Conservation (phyloP, 2,797 vertebrate genomes). For the Distichodus sexfasciatus region DNA sequence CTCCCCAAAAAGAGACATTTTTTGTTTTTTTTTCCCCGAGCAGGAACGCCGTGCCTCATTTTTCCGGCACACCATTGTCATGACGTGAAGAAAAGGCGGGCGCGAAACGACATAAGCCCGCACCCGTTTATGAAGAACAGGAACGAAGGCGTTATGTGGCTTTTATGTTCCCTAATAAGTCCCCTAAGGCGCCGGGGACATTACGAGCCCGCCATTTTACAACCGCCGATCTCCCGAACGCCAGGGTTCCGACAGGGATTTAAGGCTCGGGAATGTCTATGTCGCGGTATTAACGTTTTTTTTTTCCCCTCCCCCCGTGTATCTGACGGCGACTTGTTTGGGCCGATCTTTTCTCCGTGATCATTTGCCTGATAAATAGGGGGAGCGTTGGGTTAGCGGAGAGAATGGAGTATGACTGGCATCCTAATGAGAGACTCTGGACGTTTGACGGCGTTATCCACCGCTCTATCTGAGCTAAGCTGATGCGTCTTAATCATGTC, state of each 20-base stretch:
- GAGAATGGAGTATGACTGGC: slow-evolving; percentile 60
- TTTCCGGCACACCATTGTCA: slow-evolving; percentile 62
- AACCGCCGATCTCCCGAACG: slow-evolving; percentile 67
- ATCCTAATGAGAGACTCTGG: slow-evolving; percentile 60
- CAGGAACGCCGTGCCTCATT: too few species aligned
- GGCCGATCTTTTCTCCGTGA: slow-evolving; percentile 58
- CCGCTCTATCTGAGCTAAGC: slow-evolving; percentile 24
- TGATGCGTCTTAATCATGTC: slow-evolving; percentile 52
- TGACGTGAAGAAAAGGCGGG: slow-evolving; percentile 30
- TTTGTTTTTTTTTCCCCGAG: too few species aligned
- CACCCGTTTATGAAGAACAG: slow-evolving; percentile 70
- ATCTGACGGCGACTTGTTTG: slow-evolving; percentile 63
- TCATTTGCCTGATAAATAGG: slow-evolving; percentile 65
- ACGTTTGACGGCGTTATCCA: slow-evolving; percentile 58
- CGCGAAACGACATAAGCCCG: slow-evolving; percentile 48
- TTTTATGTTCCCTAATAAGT: slow-evolving; percentile 80
- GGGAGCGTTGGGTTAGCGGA: slow-evolving; percentile 50
- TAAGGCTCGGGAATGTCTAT: slow-evolving; percentile 38
- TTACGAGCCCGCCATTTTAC: slow-evolving; percentile 75
- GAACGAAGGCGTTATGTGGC: slow-evolving; percentile 74
- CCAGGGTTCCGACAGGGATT: slow-evolving; percentile 48
- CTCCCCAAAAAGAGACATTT: too few species aligned
- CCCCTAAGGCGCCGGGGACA: slow-evolving; percentile 70
- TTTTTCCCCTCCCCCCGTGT: too few species aligned
- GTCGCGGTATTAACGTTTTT: slow-evolving; percentile 62